Evolutionary conservation across 2,113 vertebrate genomes (phyloP).

Genomic region (Lepus europaeus): DNA sequence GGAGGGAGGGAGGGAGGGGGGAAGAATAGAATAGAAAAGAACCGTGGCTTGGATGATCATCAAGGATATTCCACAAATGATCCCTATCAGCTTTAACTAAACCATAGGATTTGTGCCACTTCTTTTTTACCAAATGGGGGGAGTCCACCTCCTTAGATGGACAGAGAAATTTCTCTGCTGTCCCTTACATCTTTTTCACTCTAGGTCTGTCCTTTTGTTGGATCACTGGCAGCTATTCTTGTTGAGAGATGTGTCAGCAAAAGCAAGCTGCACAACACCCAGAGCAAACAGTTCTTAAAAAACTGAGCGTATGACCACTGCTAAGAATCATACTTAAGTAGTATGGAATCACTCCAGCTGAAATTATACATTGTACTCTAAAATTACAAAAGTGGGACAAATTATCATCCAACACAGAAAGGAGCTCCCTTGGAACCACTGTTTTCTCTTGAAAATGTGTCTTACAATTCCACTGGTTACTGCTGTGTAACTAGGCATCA

Average conservation of each 20-base stretch:
- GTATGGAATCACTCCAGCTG: not conserved
- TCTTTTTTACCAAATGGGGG: constrained; percentile 7
- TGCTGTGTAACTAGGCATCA: constrained; percentile 22
- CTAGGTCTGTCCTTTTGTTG: not conserved
- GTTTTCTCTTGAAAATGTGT: constrained; percentile 39
- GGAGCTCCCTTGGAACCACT: constrained; percentile 15
- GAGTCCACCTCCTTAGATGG: not conserved
- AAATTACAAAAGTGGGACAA: constrained; percentile 28
- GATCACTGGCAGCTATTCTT: not conserved
- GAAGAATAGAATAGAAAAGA: too few relatives aligned
- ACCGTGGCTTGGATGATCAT: not conserved
- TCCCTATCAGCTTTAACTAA: not conserved
- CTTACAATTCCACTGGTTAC: constrained; percentile 21
- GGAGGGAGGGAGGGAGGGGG: too few relatives aligned
- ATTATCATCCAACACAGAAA: constrained; percentile 5
- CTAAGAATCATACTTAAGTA: not conserved
- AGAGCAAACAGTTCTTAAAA: constrained; percentile 16
- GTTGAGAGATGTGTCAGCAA: not conserved
- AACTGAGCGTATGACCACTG: not conserved
- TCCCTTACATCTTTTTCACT: not conserved
- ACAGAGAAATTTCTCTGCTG: not conserved
- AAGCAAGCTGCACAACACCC: not conserved
- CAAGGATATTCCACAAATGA: not conserved
- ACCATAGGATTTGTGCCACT: not conserved
- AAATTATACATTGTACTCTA: not conserved